A percentile compares a stretch with the other conserved stretches of the same genome.
Evolutionary conservation across 2,113 vertebrate genomes (phyloP).

Genomic region (Sakesphorus luctuosus): DNA sequence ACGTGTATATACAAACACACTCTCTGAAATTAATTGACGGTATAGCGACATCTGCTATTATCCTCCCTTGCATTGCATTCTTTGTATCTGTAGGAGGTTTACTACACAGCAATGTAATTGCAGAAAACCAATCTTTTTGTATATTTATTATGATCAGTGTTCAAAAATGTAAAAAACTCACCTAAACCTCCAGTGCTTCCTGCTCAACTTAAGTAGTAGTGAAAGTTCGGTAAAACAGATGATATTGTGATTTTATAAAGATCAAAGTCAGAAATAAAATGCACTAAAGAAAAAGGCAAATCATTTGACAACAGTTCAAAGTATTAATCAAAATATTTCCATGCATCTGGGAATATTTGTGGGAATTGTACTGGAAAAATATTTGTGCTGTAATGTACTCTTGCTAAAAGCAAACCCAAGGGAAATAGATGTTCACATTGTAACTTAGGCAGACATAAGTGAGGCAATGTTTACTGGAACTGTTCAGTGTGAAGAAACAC

Average conservation of each 20-base stretch:
- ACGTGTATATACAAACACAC: not conserved
- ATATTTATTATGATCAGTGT: not conserved
- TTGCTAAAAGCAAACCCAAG: slow-evolving; percentile 60
- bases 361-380: slow-evolving; percentile 57
- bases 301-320: slow-evolving; percentile 54
- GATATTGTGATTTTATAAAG: slow-evolving; percentile 26
- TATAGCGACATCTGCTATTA: not conserved
- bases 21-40: not conserved
- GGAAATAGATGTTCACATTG: slow-evolving; percentile 57
- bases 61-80: not conserved
- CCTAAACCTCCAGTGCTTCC: not conserved
- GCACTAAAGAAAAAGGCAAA: slow-evolving; percentile 19
- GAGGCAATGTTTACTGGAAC: slow-evolving; percentile 65
- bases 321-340: slow-evolving; percentile 64
- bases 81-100: not conserved
- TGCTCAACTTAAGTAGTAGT: not conserved
- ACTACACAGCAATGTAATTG: not conserved
- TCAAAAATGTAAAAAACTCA: slow-evolving; percentile 24
- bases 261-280: slow-evolving; percentile 26
- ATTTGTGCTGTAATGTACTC: slow-evolving; percentile 56
- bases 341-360: slow-evolving; percentile 42
- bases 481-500: slow-evolving; percentile 64
- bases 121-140: not conserved
- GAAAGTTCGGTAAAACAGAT: not conserved
- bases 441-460: slow-evolving; percentile 44